Conservation (phyloP, 2,797 vertebrate species). For the Enteromius trimaculatus region DNA sequence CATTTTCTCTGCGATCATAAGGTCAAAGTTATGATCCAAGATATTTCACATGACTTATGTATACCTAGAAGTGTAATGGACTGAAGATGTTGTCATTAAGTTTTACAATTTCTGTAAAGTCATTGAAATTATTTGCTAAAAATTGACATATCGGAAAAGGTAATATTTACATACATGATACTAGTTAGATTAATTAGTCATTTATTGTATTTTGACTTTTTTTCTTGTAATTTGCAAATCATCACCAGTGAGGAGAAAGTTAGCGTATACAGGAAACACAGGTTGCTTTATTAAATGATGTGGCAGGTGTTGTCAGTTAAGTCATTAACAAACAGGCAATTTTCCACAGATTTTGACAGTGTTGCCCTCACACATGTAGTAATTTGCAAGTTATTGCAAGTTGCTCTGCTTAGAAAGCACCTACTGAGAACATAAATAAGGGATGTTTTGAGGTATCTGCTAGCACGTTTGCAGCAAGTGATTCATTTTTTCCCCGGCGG, state of each 20-base stretch:
- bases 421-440: not conserved
- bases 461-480: not conserved
- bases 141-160: not conserved
- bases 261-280: not conserved
- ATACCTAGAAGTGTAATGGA: not conserved
- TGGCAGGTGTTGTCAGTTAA: constrained; percentile 11
- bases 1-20: constrained; percentile 28
- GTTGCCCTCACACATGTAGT: not conserved
- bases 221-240: not conserved
- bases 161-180: constrained; percentile 8
- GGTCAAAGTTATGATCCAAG: constrained; percentile 59
- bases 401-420: not conserved
- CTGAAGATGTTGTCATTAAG: not conserved
- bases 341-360: not conserved
- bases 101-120: not conserved
- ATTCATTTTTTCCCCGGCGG: constrained; percentile 10
- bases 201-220: not conserved
- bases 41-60: constrained; percentile 15
- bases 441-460: constrained; percentile 1
- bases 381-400: constrained; percentile 1
- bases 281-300: not conserved
- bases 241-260: not conserved
- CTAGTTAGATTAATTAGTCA: not conserved
- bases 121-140: not conserved
- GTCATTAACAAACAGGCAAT: constrained; percentile 12